A percentile compares a stretch with the other conserved stretches of the same genome.
Evolutionary conservation across 2,888 invertebrate genomes (phyloP).

Genomic region (Rotaria socialis): DNA sequence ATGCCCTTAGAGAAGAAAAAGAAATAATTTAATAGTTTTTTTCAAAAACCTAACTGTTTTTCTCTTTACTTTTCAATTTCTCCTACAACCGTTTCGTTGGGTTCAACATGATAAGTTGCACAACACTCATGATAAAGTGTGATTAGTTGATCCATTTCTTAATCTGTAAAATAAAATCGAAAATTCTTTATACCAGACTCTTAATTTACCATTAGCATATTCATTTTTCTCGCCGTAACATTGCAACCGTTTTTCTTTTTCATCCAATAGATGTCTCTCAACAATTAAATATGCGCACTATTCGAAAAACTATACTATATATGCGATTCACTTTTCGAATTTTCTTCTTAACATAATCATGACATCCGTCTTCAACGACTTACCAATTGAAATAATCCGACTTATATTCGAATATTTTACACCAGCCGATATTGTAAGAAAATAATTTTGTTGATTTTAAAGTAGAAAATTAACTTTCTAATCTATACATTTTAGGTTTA

Average conservation of each 20-base stretch:
- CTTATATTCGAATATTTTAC: neutral
- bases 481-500: neutral
- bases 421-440: neutral
- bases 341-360: neutral
- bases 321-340: too few species aligned
- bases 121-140: conserved; percentile 43
- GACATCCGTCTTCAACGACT: neutral
- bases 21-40: neutral
- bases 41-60: neutral
- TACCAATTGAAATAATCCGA: conserved; percentile 4
- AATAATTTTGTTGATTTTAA: too few species aligned
- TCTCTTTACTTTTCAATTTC: conserved; percentile 32
- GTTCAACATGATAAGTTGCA: conserved; percentile 39
- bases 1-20: neutral
- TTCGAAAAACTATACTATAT: neutral
- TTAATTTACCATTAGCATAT: neutral
- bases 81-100: conserved; percentile 38
- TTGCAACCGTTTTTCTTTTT: neutral
- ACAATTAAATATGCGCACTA: neutral
- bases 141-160: conserved; percentile 38
- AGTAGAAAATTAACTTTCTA: too few species aligned
- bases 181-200: neutral
- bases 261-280: neutral
- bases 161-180: neutral
- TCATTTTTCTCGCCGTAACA: neutral